Base-by-base conservation (phyloP, 1,140 invertebrate genomes). In the Megalopta genalis region DNA sequence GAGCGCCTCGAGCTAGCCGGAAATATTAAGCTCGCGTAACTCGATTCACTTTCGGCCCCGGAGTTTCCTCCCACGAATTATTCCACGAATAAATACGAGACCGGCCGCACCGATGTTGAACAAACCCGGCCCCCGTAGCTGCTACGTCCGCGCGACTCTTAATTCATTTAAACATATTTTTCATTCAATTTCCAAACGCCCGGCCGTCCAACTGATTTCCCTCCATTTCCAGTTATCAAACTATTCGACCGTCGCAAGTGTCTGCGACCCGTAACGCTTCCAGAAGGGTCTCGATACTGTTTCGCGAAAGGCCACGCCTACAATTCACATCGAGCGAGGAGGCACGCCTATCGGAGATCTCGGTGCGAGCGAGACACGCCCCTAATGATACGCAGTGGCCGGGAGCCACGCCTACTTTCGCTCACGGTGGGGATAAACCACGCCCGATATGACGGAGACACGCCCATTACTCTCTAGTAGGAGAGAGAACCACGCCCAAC, bases 21-120 rank as follows among this genome's bases (percentile, higher is more conserved):
- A 69, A 69, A 37, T 69, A 65, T 79, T 79, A 79, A 79, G 70
- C 37, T 25, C 25, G 54, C 37, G 70, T 82, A 72, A 82, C 71
- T 72, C 69, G 49, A 82, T 79, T 79, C 52, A 49, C n/a, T 54
- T 49, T 54, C 66, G 66, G 66, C 10, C 42, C 39, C n/a, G 60
- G n/a, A 46, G 64, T 25, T 46, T 39, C 39, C 64, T 49, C 14
- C 21, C 39, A 23, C n/a, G 64, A 66, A 46, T 66, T 66, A 66
- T 46, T 66, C 12, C 12, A 4, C 10, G 64, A 23, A 66, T 66
- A 66, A 66, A 46, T 46, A 46, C 32, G 63, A 16, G 39, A 49
- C 39, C 10, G 2, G 37, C 18, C 12, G 23, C 64, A 10, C 3
- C 21, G 10, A 12, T 23, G 39, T 23, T 66, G 39, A 10, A 25